These are phyloP conservation scores for Hypomesus transpacificus DNA, from an alignment of 2,113 vertebrate genomes.

Conservation along the genomic window DNA sequence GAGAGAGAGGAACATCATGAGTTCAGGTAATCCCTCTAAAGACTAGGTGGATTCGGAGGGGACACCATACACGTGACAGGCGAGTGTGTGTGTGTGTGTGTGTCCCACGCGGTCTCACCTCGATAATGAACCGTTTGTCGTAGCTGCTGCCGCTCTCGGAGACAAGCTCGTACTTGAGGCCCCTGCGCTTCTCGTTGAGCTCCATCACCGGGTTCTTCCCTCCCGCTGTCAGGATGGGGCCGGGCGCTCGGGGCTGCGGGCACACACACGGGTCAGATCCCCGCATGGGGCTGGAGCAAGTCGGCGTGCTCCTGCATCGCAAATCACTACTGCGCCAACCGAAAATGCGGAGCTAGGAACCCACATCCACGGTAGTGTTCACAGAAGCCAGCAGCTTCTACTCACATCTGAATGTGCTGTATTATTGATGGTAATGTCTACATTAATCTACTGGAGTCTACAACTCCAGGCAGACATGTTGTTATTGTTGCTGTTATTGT, in stretches of 20 bases:
- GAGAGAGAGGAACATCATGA: too few relatives aligned
- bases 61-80: too few relatives aligned
- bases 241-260: slow-evolving; percentile 85
- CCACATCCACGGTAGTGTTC: too few relatives aligned
- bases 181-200: slow-evolving; percentile 90
- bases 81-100: background rate
- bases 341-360: too few relatives aligned
- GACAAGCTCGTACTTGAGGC: slow-evolving; percentile 90
- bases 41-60: too few relatives aligned
- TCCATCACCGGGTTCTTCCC: slow-evolving; percentile 96
- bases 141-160: slow-evolving; percentile 90
- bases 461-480: background rate
- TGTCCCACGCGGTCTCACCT: slow-evolving; percentile 67
- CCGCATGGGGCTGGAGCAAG: background rate
- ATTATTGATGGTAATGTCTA: too few relatives aligned
- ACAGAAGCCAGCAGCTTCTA: too few relatives aligned
- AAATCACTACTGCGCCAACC: too few relatives aligned
- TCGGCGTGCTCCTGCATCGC: too few relatives aligned
- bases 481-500: background rate
- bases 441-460: too few relatives aligned
- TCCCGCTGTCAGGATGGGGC: slow-evolving; percentile 90
- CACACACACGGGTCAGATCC: background rate
- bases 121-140: slow-evolving; percentile 90
- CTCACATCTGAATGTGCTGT: too few relatives aligned
- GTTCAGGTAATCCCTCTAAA: background rate